Base-by-base conservation (phyloP, 2,888 invertebrate genomes). In the Hetaerina titia region DNA sequence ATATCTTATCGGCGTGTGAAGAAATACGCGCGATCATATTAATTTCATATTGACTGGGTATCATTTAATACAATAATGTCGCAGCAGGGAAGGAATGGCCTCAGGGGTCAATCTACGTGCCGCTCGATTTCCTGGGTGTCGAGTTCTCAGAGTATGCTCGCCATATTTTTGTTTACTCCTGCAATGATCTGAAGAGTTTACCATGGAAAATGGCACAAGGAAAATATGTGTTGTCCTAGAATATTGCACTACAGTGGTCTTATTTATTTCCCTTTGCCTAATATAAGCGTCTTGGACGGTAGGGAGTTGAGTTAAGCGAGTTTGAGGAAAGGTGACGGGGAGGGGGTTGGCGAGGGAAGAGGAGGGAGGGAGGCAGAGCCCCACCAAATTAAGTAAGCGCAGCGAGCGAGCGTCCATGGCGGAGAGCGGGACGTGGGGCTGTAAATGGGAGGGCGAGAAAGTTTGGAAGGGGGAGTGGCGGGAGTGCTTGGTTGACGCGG, bases 301-400 rank as follows among this genome's bases (percentile, higher is more conserved):
- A 81, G 25, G 25, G 69, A 69, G 92, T 57, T 9, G 92, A 92
- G 90, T 19, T 25, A 31, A 63, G 90, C 11, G 90, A 45, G 57
- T n/a, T 22, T 9, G 89, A 89, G 64, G 90, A 64, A 31, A 19
- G 64, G 64, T 11, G 31, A 31, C 8, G 45, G 15, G 58, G 17
- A 31, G 64, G 31, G 63, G 45, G 90, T 45, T 19, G 88, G 89
- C 56, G 57, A 57, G 88, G 88, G 88, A 9, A 15, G 90, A 56
- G 58, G 17, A 58, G 58, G 89, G 22, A 13, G 88, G 64, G 31
- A 19, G 15, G n/a, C n/a, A n/a, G 31, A 19, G 15, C 22, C 88
- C 88, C 45, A 45, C 19, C 92, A 92, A 92, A 92, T 92, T 92
- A 92, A 92, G 92, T 92, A 92, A 89, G 69, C 69, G 69, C 22